Evolutionary conservation across 2,113 vertebrate species (phyloP), one percentile per base, ranked within the genome.

Genomic region (Ageneiosus marmoratus): DNA sequence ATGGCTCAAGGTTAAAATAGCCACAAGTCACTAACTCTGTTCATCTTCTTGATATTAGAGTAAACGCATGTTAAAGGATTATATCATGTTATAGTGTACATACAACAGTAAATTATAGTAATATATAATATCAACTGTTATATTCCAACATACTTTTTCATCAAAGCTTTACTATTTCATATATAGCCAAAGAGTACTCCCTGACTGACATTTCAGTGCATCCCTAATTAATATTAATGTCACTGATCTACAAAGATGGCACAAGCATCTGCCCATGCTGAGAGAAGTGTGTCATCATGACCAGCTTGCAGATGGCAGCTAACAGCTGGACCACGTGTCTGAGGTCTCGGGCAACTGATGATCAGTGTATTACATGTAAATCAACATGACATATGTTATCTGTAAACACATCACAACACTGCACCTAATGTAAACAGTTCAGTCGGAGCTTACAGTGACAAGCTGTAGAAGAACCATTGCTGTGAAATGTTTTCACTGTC

Each of bases 191-290:
- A 34, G 9, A 22, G 1, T 3, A 2, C 32, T 32, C 48, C 22
- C 27, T 22, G 29, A 53, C 48, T 10, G 27, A 75, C 53, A 53
- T 53, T 20, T 53, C 29, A 32, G 29, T 18, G 18, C n/a, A 3
- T 51, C 27, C 27, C n/a, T 51, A 46, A 69, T 15, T 41, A 76
- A 80, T 73, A 81, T 18, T 86, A 55, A 62, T 34, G 24, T 37
- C 46, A 41, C 24, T 41, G 34, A 58, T 81, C 27, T 83, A 72
- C 44, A 84, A 48, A 78, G 63, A 16, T 62, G 67, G 29, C 60
- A 73, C 80, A 29, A 58, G 27, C 41, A 82, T 74, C 41, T 82
- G 55, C 18, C 50, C 10, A 29, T 27, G 67, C 37, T 73, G 53
- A 58, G 53, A 58, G 53, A 73, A 24, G 15, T 32, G 3, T 22